Evolutionary conservation across 1,140 invertebrate species (phyloP), one percentile per base, ranked within the genome.

Genomic region (Drosophila kanapiae): DNA sequence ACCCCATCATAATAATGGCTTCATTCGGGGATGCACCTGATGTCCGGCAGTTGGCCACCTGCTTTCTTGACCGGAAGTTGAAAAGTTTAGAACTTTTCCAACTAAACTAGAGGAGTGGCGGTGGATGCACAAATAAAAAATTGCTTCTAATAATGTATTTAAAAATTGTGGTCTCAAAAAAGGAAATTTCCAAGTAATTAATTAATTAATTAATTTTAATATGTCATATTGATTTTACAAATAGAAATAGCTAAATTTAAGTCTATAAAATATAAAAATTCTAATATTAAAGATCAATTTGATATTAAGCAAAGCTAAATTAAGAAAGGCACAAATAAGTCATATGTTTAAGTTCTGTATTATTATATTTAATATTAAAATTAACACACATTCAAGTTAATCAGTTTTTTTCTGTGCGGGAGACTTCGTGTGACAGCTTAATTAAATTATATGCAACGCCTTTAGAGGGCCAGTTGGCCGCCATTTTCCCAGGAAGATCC

Each of bases 11-110:
- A 47, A 6, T 90, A 90, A 90, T 90, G 82, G 85, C 85, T 90
- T 79, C 31, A 90, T 90, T 85, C 78, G 67, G 53, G 78, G 88
- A 88, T 91, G 88, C 88, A 91, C 88, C 88, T 91, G 88, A 91
- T 88, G 82, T 62, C 57, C 60, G 33, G 4, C 57, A 54, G 3
- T 38, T 57, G 62, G 37, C 82, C 86, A 91, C 90, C 90, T 91
- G 88, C 90, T 77, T 58, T 76, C 61, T 88, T 91, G 88, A 83
- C 88, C 88, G 88, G 88, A 91, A 91, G 90, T 91, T 91, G 68
- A 91, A 85, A 91, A 91, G 88, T 91, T 91, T 80, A 27, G 48
- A 91, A 91, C 88, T 91, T 91, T 91, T 77, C 61, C 64, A 31
- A 31, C 48, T n/a, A 37, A 33, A 35, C 37, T 23, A 6, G 0